These are phyloP conservation scores for Hypercompe scribonia DNA, from an alignment of 2,888 invertebrate genomes.

Conservation along the genomic window DNA sequence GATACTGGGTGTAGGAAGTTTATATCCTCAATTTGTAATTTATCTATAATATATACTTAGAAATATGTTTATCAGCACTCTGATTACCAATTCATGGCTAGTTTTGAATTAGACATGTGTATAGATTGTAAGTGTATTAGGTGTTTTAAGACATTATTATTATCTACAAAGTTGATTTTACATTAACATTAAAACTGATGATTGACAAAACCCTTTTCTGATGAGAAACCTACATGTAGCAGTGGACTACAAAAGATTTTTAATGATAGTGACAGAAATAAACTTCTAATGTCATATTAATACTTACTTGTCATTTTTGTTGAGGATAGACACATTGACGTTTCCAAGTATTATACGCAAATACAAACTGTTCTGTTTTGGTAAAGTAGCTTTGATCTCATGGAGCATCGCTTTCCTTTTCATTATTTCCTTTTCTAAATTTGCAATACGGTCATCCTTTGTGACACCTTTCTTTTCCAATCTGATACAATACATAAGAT, in stretches of 20 bases:
- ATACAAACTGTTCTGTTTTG: conserved; percentile 97
- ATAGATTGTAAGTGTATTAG: background rate
- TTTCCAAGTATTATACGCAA: conserved; percentile 96
- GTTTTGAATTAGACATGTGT: background rate
- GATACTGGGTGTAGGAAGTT: no score
- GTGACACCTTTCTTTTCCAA: conserved; percentile 75
- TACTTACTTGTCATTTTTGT: conserved; percentile 97
- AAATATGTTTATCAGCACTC: background rate
- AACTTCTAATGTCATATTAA: background rate
- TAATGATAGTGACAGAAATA: background rate
- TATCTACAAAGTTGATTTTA: background rate
- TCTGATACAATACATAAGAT: conserved; percentile 54
- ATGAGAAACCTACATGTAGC: no score
- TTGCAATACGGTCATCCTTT: conserved; percentile 86
- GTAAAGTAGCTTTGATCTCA: conserved; percentile 97
- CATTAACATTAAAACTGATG: background rate
- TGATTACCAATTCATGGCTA: background rate
- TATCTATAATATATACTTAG: background rate
- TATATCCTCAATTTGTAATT: background rate
- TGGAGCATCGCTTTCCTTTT: conserved; percentile 94
- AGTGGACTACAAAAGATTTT: no score
- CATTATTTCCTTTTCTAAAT: conserved; percentile 92
- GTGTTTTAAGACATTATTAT: background rate
- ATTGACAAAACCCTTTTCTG: background rate
- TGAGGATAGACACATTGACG: conserved; percentile 98